Percentiles rank a stretch among this genome's conserved stretches.
Conservation (phyloP, 1,140 invertebrate genomes). For the Schmidtea mediterranea region DNA sequence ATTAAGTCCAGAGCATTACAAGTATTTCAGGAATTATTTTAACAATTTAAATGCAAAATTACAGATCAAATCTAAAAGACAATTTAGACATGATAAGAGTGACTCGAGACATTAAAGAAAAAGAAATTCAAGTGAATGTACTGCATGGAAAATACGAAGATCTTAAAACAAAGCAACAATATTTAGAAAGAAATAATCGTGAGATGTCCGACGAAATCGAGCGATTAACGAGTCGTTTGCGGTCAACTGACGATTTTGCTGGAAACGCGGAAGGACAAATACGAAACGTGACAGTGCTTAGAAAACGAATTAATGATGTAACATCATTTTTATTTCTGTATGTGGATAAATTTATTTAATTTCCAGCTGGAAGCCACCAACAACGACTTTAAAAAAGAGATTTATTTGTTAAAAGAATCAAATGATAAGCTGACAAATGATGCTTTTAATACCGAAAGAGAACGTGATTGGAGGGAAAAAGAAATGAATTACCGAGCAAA, state of each 20-base stretch:
- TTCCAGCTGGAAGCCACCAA: slow-evolving; percentile 24
- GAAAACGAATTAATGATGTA: slow-evolving; percentile 1
- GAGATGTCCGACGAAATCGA: neutral
- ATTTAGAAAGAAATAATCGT: neutral
- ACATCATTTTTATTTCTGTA: neutral
- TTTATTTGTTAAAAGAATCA: slow-evolving; percentile 25
- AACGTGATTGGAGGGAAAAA: slow-evolving; percentile 24
- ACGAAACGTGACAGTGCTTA: neutral
- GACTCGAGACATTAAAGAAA: slow-evolving; percentile 28
- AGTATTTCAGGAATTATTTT: neutral
- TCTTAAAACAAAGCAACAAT: slow-evolving; percentile 19
- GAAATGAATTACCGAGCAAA: slow-evolving; percentile 27
- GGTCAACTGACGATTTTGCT: neutral
- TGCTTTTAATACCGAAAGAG: slow-evolving; percentile 27
- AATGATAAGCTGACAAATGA: slow-evolving; percentile 29
- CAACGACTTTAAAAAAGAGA: slow-evolving; percentile 22
- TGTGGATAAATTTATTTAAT: slow-evolving; percentile 10
- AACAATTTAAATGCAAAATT: slow-evolving; percentile 4
- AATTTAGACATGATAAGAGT: slow-evolving; percentile 29
- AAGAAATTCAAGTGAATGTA: slow-evolving; percentile 19
- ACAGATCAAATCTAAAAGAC: slow-evolving; percentile 23
- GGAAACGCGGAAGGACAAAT: too few species aligned
- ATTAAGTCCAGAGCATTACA: neutral
- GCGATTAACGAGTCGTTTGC: neutral
- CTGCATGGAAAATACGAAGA: slow-evolving; percentile 22